Evolutionary conservation across 1,140 invertebrate genomes (phyloP), one percentile per base, ranked within the genome.

Genomic region (Drosophila jambulina): DNA sequence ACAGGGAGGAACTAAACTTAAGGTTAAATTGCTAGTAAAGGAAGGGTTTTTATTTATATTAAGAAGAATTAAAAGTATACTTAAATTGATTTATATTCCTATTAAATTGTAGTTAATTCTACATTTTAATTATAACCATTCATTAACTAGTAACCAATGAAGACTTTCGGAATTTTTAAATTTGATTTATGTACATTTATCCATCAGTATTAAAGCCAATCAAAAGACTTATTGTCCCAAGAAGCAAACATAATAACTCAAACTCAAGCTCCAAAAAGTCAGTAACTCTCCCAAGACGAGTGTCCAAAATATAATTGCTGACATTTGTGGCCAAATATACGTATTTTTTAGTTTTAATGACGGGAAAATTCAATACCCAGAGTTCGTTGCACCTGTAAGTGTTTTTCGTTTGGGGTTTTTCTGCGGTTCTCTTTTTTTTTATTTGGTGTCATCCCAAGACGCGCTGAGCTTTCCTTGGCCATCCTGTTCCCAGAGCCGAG

Each of bases 401-500:
- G 67, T n/a, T 54, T 34, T 53, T 21, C 23, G 51, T 53, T 53
- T 17, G 13, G 19, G 29, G 29, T 65, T 70, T 58, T 72, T 58
- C 27, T 58, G 65, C n/a, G 36, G 67, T 58, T 69, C n/a, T 40
- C 54, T 2, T 48, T 17, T 10, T n/a, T 27, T 49, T 29, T 23
- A 23, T 15, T 54, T 36, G 7, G 51, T 38, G 53, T 34, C 53
- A 54, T 54, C 53, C 32, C 19, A 54, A 38, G 32, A 23, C 19
- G 32, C 53, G 27, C n/a, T 5, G 12, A 32, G 27, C 49, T 53
- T 54, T 58, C 27, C 29, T 13, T 64, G 38, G 42, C 65, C 25
- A 46, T 49, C 68, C 69, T 59, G 67, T 75, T 71, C 69, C 69
- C 67, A 71, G 63, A 69, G 27, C 34, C 21, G 36, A 59, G 62